Evolutionary conservation across 2,888 invertebrate genomes (phyloP).

Genomic region (Craniophora ligustri): DNA sequence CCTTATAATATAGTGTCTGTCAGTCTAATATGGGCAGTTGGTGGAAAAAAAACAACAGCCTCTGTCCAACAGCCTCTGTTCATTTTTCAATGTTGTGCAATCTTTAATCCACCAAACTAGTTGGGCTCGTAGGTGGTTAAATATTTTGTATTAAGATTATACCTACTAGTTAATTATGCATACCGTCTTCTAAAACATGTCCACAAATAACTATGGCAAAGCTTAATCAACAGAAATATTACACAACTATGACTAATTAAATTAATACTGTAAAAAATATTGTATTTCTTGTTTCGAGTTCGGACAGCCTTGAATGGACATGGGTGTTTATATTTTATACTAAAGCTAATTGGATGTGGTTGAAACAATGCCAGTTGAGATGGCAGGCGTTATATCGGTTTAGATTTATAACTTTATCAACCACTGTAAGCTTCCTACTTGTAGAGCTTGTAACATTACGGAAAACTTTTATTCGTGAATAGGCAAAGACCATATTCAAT

Average conservation of each 20-base stretch:
- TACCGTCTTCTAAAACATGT: slow-evolving; percentile 4
- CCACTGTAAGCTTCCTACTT: background rate
- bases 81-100: slow-evolving; percentile 29
- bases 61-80: background rate
- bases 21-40: background rate
- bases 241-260: background rate
- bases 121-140: slow-evolving; percentile 1
- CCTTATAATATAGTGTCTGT: background rate
- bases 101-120: background rate
- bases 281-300: background rate
- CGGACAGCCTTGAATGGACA: slow-evolving; percentile 18
- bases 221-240: background rate
- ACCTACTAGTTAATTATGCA: slow-evolving; percentile 11
- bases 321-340: background rate
- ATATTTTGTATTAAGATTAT: slow-evolving; percentile 2
- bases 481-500: too few relatives aligned
- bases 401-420: background rate
- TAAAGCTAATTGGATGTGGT: background rate
- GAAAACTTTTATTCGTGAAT: too few relatives aligned
- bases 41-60: background rate
- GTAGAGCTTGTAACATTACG: background rate
- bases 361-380: background rate
- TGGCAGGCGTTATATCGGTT: background rate
- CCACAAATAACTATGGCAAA: slow-evolving; percentile 4
- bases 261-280: background rate